These are phyloP conservation scores for Phoebastria nigripes DNA, from an alignment of 2,797 vertebrate genomes.

Conservation along the genomic window DNA sequence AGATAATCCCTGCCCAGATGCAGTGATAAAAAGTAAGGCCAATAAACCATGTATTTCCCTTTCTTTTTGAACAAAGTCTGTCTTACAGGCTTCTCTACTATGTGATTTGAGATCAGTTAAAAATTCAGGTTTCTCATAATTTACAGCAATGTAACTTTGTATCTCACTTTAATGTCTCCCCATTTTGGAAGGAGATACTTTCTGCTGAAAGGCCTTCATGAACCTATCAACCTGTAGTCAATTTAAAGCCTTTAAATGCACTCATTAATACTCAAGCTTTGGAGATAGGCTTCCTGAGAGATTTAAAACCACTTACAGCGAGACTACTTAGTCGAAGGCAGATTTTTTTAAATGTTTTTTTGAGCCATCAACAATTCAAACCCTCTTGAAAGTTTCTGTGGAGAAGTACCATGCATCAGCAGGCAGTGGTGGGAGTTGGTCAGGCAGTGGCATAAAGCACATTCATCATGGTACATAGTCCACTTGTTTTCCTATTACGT, in stretches of 20 bases:
- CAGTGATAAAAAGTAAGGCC: background rate
- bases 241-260: conserved; percentile 20
- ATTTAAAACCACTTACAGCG: conserved; percentile 13
- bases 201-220: background rate
- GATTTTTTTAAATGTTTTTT: background rate
- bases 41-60: background rate
- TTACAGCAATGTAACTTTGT: background rate
- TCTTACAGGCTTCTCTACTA: background rate
- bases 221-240: background rate
- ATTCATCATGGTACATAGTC: background rate
- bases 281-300: background rate
- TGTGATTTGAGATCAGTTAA: background rate
- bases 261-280: conserved; percentile 13
- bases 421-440: background rate
- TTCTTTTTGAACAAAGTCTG: background rate
- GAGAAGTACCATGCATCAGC: background rate
- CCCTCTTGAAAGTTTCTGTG: background rate
- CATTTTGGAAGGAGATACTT: background rate
- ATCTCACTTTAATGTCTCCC: background rate
- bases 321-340: background rate
- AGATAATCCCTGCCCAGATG: background rate
- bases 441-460: background rate
- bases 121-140: background rate
- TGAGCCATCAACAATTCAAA: background rate
- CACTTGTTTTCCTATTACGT: conserved; percentile 1